Evolutionary conservation across 2,113 vertebrate genomes (phyloP), one percentile per base, ranked within the genome.

Genomic region (Dicerorhinus sumatrensis): DNA sequence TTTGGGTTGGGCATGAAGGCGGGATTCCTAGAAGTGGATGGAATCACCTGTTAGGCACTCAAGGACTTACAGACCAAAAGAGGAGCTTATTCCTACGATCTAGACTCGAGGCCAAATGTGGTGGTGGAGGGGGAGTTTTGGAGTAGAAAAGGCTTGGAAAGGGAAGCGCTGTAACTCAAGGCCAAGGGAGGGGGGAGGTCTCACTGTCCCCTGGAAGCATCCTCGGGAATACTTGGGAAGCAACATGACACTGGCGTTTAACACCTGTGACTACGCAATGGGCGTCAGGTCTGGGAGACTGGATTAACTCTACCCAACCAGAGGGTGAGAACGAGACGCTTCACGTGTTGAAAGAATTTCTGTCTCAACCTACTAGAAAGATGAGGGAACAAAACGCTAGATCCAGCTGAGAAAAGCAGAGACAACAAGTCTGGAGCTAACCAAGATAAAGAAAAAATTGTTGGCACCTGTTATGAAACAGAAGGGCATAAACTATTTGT

Each of bases 401-500:
- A 82, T 76, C 69, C 62, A 89, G 91, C 83, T 96, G 79, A 80
- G 75, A 81, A 86, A 97, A 94, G 75, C 69, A 82, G 90, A 94
- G 85, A 93, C 73, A 95, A 73, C 11, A 97, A 95, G 83, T 89
- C 69, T 82, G 87, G 82, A 95, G 70, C 67, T 86, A 92, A 76
- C 42, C 36, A 67, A 77, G 63, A 95, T 79, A 86, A 89, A 79
- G 69, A 8, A 51, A 67, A 85, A 89, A 89, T 96, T 82, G 51
- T 65, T 92, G 75, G 91, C 42, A 95, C 70, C 63, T 96, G 88
- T 87, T 90, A 25, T 17, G 46, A 97, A 95, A 84, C 95, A 93
- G 85, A 94, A 95, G 62, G 88, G 36, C 42, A 84, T 84, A 92
- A 92, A 83, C 88, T 96, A 86, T 93, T 95, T 94, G 91, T 87